These are phyloP conservation scores for Cichlasoma orientale DNA, from an alignment of 2,797 vertebrate genomes.

Conservation along the genomic window DNA sequence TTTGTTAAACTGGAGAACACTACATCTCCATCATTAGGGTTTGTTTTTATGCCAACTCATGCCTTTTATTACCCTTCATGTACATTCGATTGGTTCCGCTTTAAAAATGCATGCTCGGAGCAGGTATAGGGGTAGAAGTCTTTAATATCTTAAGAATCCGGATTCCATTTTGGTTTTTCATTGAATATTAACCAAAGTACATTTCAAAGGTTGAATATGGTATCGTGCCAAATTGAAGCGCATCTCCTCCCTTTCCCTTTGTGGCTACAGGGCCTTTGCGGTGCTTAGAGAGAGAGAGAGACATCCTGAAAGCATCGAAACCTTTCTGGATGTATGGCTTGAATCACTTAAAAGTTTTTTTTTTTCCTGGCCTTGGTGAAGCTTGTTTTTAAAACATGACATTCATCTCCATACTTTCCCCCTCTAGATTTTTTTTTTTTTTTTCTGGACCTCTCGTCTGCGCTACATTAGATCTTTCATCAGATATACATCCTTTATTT, in stretches of 20 bases:
- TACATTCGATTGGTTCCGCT: conserved; percentile 9
- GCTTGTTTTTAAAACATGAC: conserved; percentile 56
- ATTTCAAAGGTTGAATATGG: conserved; percentile 55
- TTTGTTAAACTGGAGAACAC: conserved; percentile 24
- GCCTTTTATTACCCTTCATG: conserved; percentile 28
- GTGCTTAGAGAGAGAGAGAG: conserved; percentile 48
- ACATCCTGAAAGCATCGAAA: conserved; percentile 67
- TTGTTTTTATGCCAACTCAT: conserved; percentile 28
- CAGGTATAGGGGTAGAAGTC: conserved; percentile 30
- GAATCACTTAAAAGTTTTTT: conserved; percentile 62
- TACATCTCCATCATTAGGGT: conserved; percentile 1
- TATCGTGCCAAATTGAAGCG: conserved; percentile 46
- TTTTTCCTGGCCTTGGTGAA: conserved; percentile 58
- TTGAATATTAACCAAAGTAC: conserved; percentile 46
- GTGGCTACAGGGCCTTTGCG: conserved; percentile 38
- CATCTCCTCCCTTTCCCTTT: conserved; percentile 39
- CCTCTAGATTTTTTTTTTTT: conserved; percentile 28
- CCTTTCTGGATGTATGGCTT: conserved; percentile 62
- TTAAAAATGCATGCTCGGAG: conserved; percentile 19
- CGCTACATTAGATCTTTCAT: conserved; percentile 28
- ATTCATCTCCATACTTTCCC: conserved; percentile 20
- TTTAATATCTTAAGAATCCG: conserved; percentile 44
- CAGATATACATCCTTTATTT: conserved; percentile 34
- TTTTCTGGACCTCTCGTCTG: conserved; percentile 17
- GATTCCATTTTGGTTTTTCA: conserved; percentile 28